Percentiles rank a stretch among this genome's conserved stretches.
phyloP scores from a whole-genome alignment of 2,113 vertebrate genomes.

The Pseudorhombus dupliciocellatus region DNA sequence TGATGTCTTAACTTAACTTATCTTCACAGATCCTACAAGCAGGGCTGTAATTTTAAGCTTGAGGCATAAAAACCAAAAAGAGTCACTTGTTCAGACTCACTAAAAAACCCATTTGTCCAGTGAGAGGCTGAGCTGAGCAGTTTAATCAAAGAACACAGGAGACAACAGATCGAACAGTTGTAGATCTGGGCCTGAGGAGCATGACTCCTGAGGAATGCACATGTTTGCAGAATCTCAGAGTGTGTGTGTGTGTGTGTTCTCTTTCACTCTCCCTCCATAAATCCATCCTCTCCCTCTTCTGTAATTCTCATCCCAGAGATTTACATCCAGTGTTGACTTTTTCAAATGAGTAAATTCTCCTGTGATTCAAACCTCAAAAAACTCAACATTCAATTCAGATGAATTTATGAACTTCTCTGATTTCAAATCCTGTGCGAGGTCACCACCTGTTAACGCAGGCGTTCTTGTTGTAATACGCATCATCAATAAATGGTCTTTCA shows the following conservation, averaged over 20 bases:
- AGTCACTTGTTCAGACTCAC: background rate
- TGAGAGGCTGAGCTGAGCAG: background rate
- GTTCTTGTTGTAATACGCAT: background rate
- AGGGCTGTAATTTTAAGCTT: background rate
- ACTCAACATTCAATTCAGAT: background rate
- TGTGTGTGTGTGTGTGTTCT: background rate
- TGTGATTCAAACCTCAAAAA: background rate
- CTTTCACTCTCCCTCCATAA: slow-evolving; percentile 25
- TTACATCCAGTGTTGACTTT: slow-evolving; percentile 5
- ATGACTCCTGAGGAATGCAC: slow-evolving; percentile 44
- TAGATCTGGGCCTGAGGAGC: slow-evolving; percentile 18
- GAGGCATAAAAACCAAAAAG: background rate
- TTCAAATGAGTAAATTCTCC: background rate
- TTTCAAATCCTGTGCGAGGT: background rate
- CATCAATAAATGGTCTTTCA: background rate
- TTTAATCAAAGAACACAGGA: background rate
- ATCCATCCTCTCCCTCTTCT: background rate
- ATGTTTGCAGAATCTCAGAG: background rate
- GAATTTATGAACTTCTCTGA: background rate
- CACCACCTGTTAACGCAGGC: background rate
- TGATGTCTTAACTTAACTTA: no score
- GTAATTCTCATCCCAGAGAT: background rate
- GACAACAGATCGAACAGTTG: background rate
- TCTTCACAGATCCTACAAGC: no score
- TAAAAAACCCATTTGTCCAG: no score